phyloP scores from a whole-genome alignment of 2,797 vertebrate genomes.

The Linurgus olivaceus region DNA sequence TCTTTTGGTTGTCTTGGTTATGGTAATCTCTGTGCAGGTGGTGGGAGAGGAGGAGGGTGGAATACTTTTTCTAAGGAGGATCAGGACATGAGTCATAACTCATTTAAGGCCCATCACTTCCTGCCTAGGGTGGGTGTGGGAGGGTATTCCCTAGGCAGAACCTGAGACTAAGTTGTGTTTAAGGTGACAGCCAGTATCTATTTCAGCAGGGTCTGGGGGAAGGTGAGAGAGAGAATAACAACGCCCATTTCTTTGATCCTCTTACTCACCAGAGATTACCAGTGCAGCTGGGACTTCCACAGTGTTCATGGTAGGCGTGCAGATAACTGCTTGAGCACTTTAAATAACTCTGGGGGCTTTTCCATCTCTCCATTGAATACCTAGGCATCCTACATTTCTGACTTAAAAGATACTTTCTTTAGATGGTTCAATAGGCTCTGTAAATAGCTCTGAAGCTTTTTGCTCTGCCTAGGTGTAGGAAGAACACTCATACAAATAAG shows the following conservation, averaged over 20 bases:
- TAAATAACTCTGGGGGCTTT: slow-evolving; percentile 16
- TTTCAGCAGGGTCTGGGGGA: background rate
- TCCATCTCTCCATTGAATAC: background rate
- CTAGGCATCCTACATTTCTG: background rate
- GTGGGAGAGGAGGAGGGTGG: background rate
- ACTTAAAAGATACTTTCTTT: background rate
- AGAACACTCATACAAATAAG: background rate
- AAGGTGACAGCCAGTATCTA: slow-evolving; percentile 4
- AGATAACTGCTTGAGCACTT: slow-evolving; percentile 3
- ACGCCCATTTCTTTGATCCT: background rate
- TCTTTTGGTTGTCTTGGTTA: background rate
- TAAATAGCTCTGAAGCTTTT: background rate
- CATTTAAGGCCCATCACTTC: background rate
- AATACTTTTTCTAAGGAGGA: background rate
- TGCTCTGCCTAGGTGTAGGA: background rate
- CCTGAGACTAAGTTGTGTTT: background rate
- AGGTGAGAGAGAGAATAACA: slow-evolving; percentile 11
- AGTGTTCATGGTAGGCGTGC: background rate
- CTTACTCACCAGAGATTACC: background rate
- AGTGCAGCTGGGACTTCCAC: background rate
- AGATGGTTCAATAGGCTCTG: background rate
- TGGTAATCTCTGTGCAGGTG: background rate
- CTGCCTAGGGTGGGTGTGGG: background rate
- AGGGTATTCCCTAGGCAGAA: slow-evolving; percentile 39
- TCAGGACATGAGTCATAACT: slow-evolving; percentile 34